A percentile compares a stretch with the other conserved stretches of the same genome.
These are phyloP conservation scores for Meliscaeva auricollis DNA, from an alignment of 2,888 invertebrate species.

Conservation along the genomic window DNA sequence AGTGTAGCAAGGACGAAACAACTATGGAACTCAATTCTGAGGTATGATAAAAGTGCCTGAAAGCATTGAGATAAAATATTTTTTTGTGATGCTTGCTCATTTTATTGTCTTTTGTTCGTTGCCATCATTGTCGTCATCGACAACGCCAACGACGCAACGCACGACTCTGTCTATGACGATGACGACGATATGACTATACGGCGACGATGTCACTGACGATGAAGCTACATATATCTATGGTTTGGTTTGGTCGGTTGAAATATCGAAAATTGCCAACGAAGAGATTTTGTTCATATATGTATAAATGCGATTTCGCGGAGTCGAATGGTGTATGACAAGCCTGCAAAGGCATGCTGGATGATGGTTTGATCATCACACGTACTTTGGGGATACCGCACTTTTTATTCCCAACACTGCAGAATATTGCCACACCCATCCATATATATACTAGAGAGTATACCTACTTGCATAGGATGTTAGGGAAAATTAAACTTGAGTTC, in stretches of 20 bases:
- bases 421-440: slow-evolving; percentile 14
- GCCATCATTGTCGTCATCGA: slow-evolving; percentile 4
- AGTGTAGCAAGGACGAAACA: no score
- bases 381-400: background rate
- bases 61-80: no score
- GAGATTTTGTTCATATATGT: slow-evolving; percentile 52
- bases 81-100: no score
- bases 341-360: slow-evolving; percentile 41
- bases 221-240: slow-evolving; percentile 9
- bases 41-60: no score
- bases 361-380: slow-evolving; percentile 51
- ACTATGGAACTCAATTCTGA: no score
- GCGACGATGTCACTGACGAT: no score
- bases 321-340: slow-evolving; percentile 50
- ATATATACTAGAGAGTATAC: background rate
- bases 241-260: background rate
- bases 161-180: slow-evolving; percentile 17
- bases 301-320: slow-evolving; percentile 55
- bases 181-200: background rate
- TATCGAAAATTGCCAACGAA: slow-evolving; percentile 62
- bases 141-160: slow-evolving; percentile 13
- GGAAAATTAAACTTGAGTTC: no score
- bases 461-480: background rate
- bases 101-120: slow-evolving; percentile 10
- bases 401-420: background rate